phyloP scores from a whole-genome alignment of 2,113 vertebrate genomes.

The Hirundichthys speculiger region DNA sequence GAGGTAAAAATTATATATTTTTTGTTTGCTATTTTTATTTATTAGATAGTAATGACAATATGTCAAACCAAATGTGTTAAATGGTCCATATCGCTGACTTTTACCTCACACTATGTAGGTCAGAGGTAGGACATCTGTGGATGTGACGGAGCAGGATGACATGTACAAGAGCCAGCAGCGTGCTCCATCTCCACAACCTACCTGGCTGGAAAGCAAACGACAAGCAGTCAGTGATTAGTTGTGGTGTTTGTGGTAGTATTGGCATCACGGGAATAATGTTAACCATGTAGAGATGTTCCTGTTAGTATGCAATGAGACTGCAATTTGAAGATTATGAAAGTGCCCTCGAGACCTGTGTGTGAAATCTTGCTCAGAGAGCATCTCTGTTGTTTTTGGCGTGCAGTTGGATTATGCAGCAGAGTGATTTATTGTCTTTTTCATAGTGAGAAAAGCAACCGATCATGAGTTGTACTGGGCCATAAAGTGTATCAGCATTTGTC shows the following conservation, averaged over 20 bases:
- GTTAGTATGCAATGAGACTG: neutral
- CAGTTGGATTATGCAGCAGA: neutral
- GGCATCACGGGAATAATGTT: slow-evolving; percentile 9
- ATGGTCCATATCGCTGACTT: neutral
- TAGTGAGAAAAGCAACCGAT: slow-evolving; percentile 9
- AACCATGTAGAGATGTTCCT: slow-evolving; percentile 13
- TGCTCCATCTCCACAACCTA: slow-evolving; percentile 55
- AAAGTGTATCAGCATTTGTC: slow-evolving; percentile 33
- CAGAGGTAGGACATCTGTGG: slow-evolving; percentile 18
- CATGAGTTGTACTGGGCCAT: neutral
- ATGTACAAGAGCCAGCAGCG: slow-evolving; percentile 36
- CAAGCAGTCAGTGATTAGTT: slow-evolving; percentile 74
- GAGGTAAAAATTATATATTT: slow-evolving; percentile 38
- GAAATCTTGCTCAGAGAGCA: slow-evolving; percentile 21
- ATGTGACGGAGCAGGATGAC: slow-evolving; percentile 70
- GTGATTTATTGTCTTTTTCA: slow-evolving; percentile 26
- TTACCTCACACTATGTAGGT: slow-evolving; percentile 31
- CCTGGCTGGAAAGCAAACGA: slow-evolving; percentile 83
- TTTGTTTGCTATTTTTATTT: neutral
- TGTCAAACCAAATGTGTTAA: too few relatives aligned
- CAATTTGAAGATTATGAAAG: slow-evolving; percentile 21
- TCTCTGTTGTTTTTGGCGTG: slow-evolving; percentile 53
- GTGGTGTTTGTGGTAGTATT: slow-evolving; percentile 5
- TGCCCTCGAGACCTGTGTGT: slow-evolving; percentile 21
- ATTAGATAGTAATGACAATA: neutral